A percentile compares a stretch with the other conserved stretches of the same genome.
These are phyloP conservation scores for Autographa pulchrina DNA, from an alignment of 2,888 invertebrate genomes.

Conservation along the genomic window DNA sequence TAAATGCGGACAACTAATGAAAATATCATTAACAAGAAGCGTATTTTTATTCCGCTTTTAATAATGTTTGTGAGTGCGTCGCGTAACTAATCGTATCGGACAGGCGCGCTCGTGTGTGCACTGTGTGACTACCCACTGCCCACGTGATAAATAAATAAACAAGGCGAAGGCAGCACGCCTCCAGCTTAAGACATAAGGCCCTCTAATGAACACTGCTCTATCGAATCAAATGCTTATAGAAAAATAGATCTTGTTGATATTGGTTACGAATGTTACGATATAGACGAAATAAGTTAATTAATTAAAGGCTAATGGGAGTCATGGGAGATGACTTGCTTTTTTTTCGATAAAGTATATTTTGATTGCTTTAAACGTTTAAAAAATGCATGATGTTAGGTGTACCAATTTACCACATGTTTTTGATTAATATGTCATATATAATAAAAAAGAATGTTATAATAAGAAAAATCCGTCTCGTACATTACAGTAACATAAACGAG, in stretches of 20 bases:
- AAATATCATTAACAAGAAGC: no score
- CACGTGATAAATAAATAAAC: slow-evolving; percentile 19
- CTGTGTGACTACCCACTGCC: slow-evolving; percentile 7
- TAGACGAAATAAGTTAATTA: slow-evolving; percentile 12
- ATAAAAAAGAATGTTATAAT: no score
- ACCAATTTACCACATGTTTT: no score
- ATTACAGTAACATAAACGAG: slow-evolving; percentile 11
- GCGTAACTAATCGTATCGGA: slow-evolving; percentile 9
- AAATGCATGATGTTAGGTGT: no score
- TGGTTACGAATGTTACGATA: neutral
- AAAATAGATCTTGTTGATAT: slow-evolving; percentile 11
- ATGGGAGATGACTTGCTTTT: slow-evolving; percentile 9
- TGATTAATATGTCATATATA: no score
- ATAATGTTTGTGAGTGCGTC: slow-evolving; percentile 25
- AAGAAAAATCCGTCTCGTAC: neutral
- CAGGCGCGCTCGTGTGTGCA: slow-evolving; percentile 9
- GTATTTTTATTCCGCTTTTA: slow-evolving; percentile 20
- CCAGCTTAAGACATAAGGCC: slow-evolving; percentile 4
- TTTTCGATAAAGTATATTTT: neutral
- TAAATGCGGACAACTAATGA: no score
- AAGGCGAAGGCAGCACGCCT: slow-evolving; percentile 11
- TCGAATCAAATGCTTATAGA: slow-evolving; percentile 6
- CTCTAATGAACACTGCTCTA: slow-evolving; percentile 10
- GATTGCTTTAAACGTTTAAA: no score
- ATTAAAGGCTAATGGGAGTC: slow-evolving; percentile 6